Percentiles rank a stretch among this genome's conserved stretches.
phyloP scores from a whole-genome alignment of 1,140 invertebrate species.

The Belonocnema kinseyi region DNA sequence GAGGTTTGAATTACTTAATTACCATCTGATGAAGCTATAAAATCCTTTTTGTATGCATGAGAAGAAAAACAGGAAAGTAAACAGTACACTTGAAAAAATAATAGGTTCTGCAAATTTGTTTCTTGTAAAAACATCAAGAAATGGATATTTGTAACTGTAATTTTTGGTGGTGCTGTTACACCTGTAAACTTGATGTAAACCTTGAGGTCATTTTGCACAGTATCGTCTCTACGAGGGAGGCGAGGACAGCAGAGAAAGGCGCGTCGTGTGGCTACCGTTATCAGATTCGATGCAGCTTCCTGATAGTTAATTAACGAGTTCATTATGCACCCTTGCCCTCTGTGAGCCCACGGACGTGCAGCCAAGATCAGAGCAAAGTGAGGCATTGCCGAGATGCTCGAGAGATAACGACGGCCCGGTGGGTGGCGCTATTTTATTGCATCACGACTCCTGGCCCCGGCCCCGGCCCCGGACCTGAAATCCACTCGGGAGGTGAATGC shows the following conservation, averaged over 20 bases:
- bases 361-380: slow-evolving; percentile 64
- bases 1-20: no score
- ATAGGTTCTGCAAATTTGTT: not conserved
- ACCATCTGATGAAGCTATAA: no score
- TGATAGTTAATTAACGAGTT: slow-evolving; percentile 77
- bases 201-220: slow-evolving; percentile 46
- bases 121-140: no score
- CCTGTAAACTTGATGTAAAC: slow-evolving; percentile 58
- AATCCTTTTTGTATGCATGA: no score
- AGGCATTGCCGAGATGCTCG: slow-evolving; percentile 73
- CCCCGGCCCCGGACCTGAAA: slow-evolving; percentile 50
- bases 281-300: slow-evolving; percentile 74
- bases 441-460: slow-evolving; percentile 67
- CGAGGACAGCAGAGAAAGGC: slow-evolving; percentile 55
- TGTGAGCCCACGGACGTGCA: slow-evolving; percentile 48
- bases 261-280: slow-evolving; percentile 73
- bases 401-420: slow-evolving; percentile 69
- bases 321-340: slow-evolving; percentile 74
- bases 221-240: slow-evolving; percentile 50
- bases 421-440: slow-evolving; percentile 76
- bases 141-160: no score
- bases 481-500: not conserved
- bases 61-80: no score
- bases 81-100: no score
- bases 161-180: slow-evolving; percentile 55